Conservation (phyloP, 1,140 invertebrate genomes). For the Zophobas morio region DNA sequence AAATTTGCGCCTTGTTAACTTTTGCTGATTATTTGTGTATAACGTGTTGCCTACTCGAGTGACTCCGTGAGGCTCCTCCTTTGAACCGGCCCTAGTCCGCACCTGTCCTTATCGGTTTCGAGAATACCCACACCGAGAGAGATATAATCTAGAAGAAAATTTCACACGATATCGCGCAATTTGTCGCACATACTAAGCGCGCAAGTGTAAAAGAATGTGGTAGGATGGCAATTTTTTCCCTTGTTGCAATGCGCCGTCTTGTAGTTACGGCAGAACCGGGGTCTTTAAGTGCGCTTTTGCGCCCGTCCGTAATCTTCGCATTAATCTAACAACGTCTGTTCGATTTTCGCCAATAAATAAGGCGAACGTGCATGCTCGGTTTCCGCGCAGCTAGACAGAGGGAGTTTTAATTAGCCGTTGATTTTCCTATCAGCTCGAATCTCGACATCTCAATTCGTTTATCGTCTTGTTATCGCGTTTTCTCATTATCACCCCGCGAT, state of each 20-base stretch:
- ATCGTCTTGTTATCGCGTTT: constrained; percentile 21
- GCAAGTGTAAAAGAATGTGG: constrained; percentile 50
- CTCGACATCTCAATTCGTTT: constrained; percentile 7
- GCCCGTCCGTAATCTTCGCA: constrained; percentile 34
- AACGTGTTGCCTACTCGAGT: background rate
- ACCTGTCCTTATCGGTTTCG: constrained; percentile 29
- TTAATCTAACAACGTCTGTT: constrained; percentile 11
- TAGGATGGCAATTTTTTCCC: constrained; percentile 45
- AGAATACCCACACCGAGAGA: constrained; percentile 25
- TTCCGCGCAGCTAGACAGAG: background rate
- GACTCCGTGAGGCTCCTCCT: too few relatives aligned
- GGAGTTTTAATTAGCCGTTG: constrained; percentile 6
- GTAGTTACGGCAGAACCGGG: constrained; percentile 7
- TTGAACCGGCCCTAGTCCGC: background rate
- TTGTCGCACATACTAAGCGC: constrained; percentile 52
- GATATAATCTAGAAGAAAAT: constrained; percentile 49
- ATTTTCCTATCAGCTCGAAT: background rate
- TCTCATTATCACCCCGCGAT: constrained; percentile 13
- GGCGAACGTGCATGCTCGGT: constrained; percentile 5
- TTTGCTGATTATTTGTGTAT: background rate
- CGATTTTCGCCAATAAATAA: constrained; percentile 25
- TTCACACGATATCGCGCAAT: constrained; percentile 51
- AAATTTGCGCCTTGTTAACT: too few relatives aligned
- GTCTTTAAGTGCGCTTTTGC: constrained; percentile 33
- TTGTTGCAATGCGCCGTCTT: constrained; percentile 23